A percentile compares a stretch with the other conserved stretches of the same genome.
These are phyloP conservation scores for Strigamia transsilvanica DNA, from an alignment of 2,888 invertebrate species.

Conservation along the genomic window DNA sequence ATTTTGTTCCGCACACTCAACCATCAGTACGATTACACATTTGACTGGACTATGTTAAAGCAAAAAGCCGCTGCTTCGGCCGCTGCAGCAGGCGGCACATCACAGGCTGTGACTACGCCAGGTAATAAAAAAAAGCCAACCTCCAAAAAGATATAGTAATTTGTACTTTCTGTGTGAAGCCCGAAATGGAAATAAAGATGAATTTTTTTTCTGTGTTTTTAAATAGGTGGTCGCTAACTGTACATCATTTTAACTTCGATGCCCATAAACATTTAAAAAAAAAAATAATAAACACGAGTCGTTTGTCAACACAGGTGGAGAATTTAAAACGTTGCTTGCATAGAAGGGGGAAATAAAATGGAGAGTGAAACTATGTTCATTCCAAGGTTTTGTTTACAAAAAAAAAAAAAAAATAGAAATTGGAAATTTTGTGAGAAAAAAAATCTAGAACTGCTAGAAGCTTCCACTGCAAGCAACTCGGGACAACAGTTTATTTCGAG, in stretches of 20 bases:
- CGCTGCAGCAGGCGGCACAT: constrained; percentile 59
- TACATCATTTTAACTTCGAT: background rate
- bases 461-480: background rate
- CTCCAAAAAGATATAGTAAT: constrained; percentile 8
- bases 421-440: background rate
- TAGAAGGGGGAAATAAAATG: background rate
- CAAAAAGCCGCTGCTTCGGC: constrained; percentile 78
- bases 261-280: background rate
- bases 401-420: background rate
- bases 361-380: background rate
- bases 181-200: constrained; percentile 2
- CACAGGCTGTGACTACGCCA: constrained; percentile 55
- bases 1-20: constrained; percentile 99
- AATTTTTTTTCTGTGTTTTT: constrained; percentile 6
- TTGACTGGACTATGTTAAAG: constrained; percentile 99
- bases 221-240: constrained; percentile 8
- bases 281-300: background rate
- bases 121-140: constrained; percentile 52
- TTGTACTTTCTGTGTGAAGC: constrained; percentile 2
- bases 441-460: background rate
- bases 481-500: background rate
- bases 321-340: background rate
- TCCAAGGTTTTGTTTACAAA: background rate
- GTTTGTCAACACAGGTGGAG: background rate
- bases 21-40: constrained; percentile 98